Percentiles rank a stretch among this genome's conserved stretches.
Evolutionary conservation across 2,113 vertebrate species (phyloP).

Genomic region (Mus spicilegus): DNA sequence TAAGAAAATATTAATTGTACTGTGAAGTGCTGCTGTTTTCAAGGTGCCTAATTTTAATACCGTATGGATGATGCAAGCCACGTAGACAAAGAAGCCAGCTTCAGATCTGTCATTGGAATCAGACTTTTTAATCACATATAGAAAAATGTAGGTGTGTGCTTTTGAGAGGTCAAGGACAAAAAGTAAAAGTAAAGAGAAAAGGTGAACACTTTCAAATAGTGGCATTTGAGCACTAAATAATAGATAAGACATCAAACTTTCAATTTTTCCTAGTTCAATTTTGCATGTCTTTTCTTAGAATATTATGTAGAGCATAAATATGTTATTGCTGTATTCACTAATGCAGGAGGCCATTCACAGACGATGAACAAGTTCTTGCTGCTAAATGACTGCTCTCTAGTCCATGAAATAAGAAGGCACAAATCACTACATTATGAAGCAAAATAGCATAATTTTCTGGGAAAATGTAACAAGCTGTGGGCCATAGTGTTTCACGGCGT

Average conservation of each 20-base stretch:
- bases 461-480: no score
- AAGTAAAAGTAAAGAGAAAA: not conserved
- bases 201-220: not conserved
- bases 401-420: not conserved
- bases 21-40: not conserved
- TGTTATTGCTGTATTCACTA: not conserved
- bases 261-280: not conserved
- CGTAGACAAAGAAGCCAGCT: not conserved
- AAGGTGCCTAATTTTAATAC: not conserved
- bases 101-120: rapidly evolving
- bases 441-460: not conserved
- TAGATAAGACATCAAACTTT: not conserved
- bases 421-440: not conserved
- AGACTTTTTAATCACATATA: not conserved
- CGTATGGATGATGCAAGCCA: not conserved
- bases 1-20: not conserved
- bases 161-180: not conserved
- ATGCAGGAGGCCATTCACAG: not conserved
- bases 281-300: not conserved
- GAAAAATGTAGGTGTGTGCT: not conserved
- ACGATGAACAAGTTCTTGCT: not conserved
- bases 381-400: not conserved
- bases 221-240: not conserved
- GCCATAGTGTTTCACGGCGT: not conserved
- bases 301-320: not conserved